These are phyloP conservation scores for Megalurothrips usitatus DNA, from an alignment of 2,888 invertebrate genomes.

Conservation along the genomic window DNA sequence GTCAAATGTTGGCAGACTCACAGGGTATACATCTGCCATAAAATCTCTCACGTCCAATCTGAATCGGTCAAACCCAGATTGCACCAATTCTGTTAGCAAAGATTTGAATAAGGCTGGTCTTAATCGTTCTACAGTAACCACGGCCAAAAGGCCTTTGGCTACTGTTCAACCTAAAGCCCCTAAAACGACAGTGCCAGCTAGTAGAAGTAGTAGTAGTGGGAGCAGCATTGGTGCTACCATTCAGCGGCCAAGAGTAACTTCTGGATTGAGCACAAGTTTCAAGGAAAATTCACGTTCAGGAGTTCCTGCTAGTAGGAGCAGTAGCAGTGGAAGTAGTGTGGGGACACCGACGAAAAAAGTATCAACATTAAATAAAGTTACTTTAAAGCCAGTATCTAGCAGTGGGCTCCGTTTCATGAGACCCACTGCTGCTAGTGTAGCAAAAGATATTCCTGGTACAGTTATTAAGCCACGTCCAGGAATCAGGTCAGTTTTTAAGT, in stretches of 20 bases:
- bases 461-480: constrained; percentile 13
- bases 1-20: constrained; percentile 38
- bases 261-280: constrained; percentile 47
- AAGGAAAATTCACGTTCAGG: constrained; percentile 51
- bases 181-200: constrained; percentile 49
- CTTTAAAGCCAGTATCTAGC: constrained; percentile 45
- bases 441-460: constrained; percentile 53
- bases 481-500: constrained; percentile 1
- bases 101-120: constrained; percentile 33
- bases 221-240: constrained; percentile 52
- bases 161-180: constrained; percentile 40
- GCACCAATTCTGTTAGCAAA: constrained; percentile 30
- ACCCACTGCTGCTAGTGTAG: constrained; percentile 78
- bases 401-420: constrained; percentile 72
- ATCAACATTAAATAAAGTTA: constrained; percentile 39
- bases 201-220: constrained; percentile 57
- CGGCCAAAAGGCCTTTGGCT: constrained; percentile 40
- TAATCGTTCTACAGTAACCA: constrained; percentile 35
- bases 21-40: constrained; percentile 53
- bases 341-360: constrained; percentile 42
- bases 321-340: constrained; percentile 50
- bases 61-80: constrained; percentile 36
- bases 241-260: constrained; percentile 38
- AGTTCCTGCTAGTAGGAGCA: constrained; percentile 52
- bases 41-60: constrained; percentile 48